A percentile compares a stretch with the other conserved stretches of the same genome.
Conservation (phyloP, 2,113 vertebrate genomes). For the Eidolon helvum region DNA sequence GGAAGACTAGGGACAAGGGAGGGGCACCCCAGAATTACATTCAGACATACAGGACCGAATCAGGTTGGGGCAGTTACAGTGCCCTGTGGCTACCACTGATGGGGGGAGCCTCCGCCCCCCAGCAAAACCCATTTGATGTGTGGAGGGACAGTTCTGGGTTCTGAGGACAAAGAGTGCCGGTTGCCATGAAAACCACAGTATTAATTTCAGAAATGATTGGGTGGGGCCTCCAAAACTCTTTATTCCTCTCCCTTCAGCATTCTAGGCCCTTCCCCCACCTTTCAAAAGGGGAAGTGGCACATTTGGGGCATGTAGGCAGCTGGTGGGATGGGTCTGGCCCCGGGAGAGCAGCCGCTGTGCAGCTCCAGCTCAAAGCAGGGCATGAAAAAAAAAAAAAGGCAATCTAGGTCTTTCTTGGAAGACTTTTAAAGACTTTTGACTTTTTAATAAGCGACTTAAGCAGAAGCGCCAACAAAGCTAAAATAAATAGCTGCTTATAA, state of each 20-base stretch:
- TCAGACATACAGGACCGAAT: neutral
- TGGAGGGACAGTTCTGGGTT: neutral
- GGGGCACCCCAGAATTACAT: neutral
- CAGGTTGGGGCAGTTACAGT: neutral
- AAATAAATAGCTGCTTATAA: constrained; percentile 21
- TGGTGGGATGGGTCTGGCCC: constrained; percentile 2
- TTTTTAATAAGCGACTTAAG: constrained; percentile 33
- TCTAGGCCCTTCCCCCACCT: neutral
- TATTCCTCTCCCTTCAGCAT: constrained; percentile 31
- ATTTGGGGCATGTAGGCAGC: constrained; percentile 59
- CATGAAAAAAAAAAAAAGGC: neutral
- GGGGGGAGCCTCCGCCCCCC: neutral
- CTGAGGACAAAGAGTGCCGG: neutral
- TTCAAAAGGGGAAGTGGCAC: constrained; percentile 65
- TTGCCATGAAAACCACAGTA: constrained; percentile 45
- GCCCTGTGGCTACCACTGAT: too few species aligned
- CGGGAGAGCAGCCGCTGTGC: constrained; percentile 12
- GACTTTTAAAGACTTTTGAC: constrained; percentile 28
- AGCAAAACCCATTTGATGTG: neutral
- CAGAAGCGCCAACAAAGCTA: constrained; percentile 10
- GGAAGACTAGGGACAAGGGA: neutral
- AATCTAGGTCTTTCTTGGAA: constrained; percentile 31
- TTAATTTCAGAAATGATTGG: constrained; percentile 56
- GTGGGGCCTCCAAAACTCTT: constrained; percentile 21
- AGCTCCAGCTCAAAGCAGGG: neutral